These are phyloP conservation scores for Taenaris catops DNA, from an alignment of 2,888 invertebrate genomes.

Conservation along the genomic window DNA sequence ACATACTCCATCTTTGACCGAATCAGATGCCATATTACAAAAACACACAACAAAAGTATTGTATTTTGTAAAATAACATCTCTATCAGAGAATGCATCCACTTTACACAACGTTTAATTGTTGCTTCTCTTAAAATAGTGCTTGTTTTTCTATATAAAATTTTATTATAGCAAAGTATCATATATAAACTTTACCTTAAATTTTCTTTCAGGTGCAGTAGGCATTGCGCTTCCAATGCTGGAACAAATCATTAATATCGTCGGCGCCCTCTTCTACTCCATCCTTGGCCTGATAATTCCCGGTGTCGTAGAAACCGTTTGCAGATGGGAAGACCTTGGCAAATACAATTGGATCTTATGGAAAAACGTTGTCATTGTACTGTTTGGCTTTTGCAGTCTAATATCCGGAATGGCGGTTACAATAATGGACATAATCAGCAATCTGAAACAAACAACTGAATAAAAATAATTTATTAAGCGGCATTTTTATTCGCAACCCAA, in stretches of 20 bases:
- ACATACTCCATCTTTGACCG: too few relatives aligned
- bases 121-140: too few relatives aligned
- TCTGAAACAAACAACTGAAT: conserved; percentile 65
- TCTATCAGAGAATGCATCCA: too few relatives aligned
- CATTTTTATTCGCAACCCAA: too few relatives aligned
- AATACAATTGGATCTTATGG: conserved; percentile 82
- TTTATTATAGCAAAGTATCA: too few relatives aligned
- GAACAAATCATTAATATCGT: conserved; percentile 71
- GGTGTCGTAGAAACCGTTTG: conserved; percentile 86
- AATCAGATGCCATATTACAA: too few relatives aligned
- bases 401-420: conserved; percentile 79
- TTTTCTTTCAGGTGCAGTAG: conserved; percentile 75
- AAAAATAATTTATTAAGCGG: conserved; percentile 12
- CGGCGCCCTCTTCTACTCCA: conserved; percentile 82
- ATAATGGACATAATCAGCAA: conserved; percentile 50
- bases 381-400: conserved; percentile 81
- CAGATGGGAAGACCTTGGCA: conserved; percentile 84
- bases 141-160: too few relatives aligned
- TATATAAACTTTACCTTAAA: too few relatives aligned
- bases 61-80: too few relatives aligned
- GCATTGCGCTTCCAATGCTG: conserved; percentile 82
- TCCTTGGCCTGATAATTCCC: conserved; percentile 88
- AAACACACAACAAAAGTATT: too few relatives aligned
- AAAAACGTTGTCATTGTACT: conserved; percentile 82
- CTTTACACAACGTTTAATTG: too few relatives aligned